These are phyloP conservation scores for Monomorium pharaonis DNA, from an alignment of 1,140 invertebrate species.

Conservation along the genomic window DNA sequence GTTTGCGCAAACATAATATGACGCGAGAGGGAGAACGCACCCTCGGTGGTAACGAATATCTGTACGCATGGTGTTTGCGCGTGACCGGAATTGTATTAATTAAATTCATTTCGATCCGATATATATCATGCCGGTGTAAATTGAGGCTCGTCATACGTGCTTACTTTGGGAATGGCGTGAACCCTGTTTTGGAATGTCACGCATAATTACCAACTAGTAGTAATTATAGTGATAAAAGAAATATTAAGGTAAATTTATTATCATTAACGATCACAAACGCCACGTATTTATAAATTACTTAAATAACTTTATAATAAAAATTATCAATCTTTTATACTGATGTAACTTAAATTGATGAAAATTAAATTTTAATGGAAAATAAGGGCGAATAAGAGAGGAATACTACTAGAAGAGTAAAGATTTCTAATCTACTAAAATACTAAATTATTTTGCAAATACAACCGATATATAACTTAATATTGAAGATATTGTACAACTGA, in stretches of 20 bases:
- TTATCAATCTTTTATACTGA: background rate
- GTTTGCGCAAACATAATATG: slow-evolving; percentile 29
- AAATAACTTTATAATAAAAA: background rate
- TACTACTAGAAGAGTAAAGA: background rate
- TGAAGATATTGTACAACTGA: background rate
- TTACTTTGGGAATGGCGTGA: background rate
- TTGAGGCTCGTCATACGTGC: slow-evolving; percentile 8
- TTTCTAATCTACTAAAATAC: background rate
- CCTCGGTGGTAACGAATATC: slow-evolving; percentile 7
- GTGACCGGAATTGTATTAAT: slow-evolving; percentile 38
- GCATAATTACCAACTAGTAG: background rate
- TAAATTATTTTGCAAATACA: background rate
- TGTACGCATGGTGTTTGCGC: background rate
- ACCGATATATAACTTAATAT: background rate
- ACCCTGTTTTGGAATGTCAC: background rate
- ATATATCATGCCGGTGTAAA: slow-evolving; percentile 19
- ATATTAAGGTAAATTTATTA: background rate
- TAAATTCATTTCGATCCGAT: slow-evolving; percentile 36
- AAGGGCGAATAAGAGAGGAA: background rate
- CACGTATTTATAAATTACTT: background rate
- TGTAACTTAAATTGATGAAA: background rate
- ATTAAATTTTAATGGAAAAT: background rate
- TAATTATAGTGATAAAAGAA: background rate
- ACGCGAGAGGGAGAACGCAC: background rate
- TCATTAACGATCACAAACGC: background rate